Percentiles rank a stretch among this genome's conserved stretches.
phyloP scores from a whole-genome alignment of 2,113 vertebrate genomes.

The Herpetotheres cachinnans region DNA sequence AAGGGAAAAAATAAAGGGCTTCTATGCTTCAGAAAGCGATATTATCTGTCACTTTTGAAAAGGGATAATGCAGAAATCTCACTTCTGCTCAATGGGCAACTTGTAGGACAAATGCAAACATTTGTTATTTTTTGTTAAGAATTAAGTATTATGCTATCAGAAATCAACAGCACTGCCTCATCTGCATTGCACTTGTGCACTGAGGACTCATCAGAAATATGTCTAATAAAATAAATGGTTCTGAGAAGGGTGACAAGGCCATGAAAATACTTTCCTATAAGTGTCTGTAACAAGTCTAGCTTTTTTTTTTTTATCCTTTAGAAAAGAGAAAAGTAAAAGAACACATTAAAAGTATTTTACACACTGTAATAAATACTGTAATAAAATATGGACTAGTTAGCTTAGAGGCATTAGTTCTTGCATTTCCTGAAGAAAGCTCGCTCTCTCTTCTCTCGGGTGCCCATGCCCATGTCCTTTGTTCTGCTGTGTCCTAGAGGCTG shows the following conservation, averaged over 20 bases:
- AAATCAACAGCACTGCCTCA: not conserved
- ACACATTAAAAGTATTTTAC: not conserved
- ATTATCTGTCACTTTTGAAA: not conserved
- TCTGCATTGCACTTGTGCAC: not conserved
- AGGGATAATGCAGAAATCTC: not conserved
- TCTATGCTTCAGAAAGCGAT: not conserved
- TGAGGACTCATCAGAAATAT: not conserved
- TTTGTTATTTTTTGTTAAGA: not conserved
- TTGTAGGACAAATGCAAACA: not conserved
- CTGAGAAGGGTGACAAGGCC: not conserved
- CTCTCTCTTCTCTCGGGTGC: not conserved
- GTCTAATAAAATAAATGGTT: not conserved
- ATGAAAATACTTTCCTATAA: not conserved
- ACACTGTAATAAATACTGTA: not conserved
- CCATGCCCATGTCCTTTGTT: not conserved
- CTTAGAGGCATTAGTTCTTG: not conserved
- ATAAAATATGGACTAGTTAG: not conserved
- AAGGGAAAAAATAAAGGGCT: not conserved
- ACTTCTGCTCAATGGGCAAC: not conserved
- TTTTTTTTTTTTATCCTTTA: not conserved
- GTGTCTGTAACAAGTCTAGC: not conserved
- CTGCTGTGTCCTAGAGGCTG: not conserved
- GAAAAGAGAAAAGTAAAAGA: not conserved
- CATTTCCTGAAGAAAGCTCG: not conserved
- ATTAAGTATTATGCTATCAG: not conserved